Evolutionary conservation across 2,113 vertebrate species (phyloP).

Genomic region (Chunga burmeisteri): DNA sequence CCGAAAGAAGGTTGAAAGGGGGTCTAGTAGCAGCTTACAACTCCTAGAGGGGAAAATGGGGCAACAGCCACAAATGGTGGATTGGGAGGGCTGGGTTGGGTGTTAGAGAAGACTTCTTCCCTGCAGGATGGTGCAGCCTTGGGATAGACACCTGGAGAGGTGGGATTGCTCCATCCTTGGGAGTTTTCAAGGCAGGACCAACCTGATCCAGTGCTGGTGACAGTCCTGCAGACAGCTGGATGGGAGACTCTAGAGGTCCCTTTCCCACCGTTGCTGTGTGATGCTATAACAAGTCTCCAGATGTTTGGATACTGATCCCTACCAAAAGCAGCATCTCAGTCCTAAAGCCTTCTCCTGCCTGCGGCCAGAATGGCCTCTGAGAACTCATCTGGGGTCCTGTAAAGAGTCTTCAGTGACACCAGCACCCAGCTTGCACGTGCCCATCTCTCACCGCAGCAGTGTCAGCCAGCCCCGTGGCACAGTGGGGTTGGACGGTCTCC

Average conservation of each 20-base stretch:
- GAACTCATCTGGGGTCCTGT: background rate
- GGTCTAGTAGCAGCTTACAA: background rate
- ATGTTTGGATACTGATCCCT: background rate
- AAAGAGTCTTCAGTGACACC: background rate
- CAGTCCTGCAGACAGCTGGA: background rate
- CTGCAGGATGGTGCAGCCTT: background rate
- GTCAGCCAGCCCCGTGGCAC: background rate
- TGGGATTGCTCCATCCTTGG: background rate
- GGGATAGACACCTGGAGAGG: background rate
- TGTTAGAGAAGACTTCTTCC: background rate
- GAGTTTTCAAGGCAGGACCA: background rate
- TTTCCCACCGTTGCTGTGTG: background rate
- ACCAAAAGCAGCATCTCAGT: background rate
- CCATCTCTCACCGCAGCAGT: fast-evolving
- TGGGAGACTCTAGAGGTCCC: background rate
- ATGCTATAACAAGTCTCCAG: background rate
- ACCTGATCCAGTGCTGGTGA: background rate
- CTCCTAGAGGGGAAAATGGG: fast-evolving
- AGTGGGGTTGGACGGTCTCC: background rate
- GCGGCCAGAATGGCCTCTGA: background rate
- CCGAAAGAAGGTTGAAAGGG: background rate
- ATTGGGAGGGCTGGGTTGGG: background rate
- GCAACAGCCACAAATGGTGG: background rate
- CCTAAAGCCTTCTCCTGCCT: background rate
- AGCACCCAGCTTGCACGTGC: background rate